Percentiles rank a stretch among this genome's conserved stretches.
Evolutionary conservation across 2,797 vertebrate species (phyloP).

Genomic region (Epinephelus coioides): DNA sequence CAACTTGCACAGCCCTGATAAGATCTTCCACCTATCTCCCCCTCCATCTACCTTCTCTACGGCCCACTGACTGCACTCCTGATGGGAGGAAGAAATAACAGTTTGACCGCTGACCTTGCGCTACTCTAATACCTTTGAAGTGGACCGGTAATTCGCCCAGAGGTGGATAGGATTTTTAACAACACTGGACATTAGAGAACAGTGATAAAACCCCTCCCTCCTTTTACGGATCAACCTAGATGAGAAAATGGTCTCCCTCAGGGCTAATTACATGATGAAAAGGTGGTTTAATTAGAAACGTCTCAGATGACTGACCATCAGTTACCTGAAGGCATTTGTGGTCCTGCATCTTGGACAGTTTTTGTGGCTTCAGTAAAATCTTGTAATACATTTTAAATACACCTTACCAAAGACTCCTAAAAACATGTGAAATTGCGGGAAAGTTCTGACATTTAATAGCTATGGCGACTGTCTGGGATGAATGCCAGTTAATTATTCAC

Average conservation of each 20-base stretch:
- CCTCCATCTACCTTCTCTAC: constrained; percentile 61
- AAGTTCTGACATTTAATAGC: neutral
- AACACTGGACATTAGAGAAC: constrained; percentile 55
- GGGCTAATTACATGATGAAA: constrained; percentile 60
- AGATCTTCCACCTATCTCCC: constrained; percentile 32
- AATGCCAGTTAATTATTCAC: constrained; percentile 29
- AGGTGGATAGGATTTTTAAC: constrained; percentile 54
- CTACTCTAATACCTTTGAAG: constrained; percentile 67
- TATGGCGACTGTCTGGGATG: neutral
- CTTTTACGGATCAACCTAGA: constrained; percentile 63
- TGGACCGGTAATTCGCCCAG: constrained; percentile 44
- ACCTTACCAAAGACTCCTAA: neutral
- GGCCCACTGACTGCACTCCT: constrained; percentile 49
- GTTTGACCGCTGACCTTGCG: constrained; percentile 64
- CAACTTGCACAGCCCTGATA: constrained; percentile 23
- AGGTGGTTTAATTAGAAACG: constrained; percentile 55
- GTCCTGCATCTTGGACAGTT: neutral
- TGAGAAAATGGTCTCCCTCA: constrained; percentile 55
- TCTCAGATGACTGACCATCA: constrained; percentile 43
- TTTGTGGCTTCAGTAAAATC: neutral
- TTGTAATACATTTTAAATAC: neutral
- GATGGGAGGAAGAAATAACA: constrained; percentile 55
- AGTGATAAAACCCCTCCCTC: constrained; percentile 56
- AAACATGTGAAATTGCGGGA: too few species aligned
- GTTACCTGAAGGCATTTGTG: constrained; percentile 18